Percentiles rank a stretch among this genome's conserved stretches.
These are phyloP conservation scores for Micropterix aruncella DNA, from an alignment of 2,888 invertebrate genomes.

Conservation along the genomic window DNA sequence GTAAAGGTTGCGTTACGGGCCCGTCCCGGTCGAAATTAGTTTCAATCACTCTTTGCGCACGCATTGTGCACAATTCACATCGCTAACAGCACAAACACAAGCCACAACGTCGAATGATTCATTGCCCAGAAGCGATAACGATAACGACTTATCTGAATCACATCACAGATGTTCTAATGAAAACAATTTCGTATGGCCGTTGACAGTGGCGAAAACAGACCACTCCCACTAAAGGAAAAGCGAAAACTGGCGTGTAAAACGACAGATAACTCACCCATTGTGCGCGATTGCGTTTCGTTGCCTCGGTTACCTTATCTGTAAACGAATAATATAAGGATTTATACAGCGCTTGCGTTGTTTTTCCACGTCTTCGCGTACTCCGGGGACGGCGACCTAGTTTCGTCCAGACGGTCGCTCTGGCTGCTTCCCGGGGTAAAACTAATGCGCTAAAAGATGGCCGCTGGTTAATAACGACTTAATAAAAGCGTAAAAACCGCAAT, in stretches of 20 bases:
- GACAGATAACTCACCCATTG: neutral
- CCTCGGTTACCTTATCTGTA: neutral
- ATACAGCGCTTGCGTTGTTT: neutral
- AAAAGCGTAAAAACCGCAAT: no score
- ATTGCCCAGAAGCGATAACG: no score
- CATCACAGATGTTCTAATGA: neutral
- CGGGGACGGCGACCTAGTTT: no score
- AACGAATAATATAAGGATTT: neutral
- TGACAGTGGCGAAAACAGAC: constrained; percentile 4
- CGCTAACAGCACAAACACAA: neutral
- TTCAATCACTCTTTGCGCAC: constrained; percentile 15
- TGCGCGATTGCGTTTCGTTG: neutral
- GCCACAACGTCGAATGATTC: no score
- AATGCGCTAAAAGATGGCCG: no score
- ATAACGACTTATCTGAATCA: neutral
- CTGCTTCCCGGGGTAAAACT: no score
- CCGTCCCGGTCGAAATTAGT: constrained; percentile 28
- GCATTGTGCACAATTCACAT: constrained; percentile 4
- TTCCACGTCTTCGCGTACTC: no score
- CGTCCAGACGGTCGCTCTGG: no score
- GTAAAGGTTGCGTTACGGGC: constrained; percentile 18
- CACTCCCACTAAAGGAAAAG: neutral
- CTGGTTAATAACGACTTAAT: no score
- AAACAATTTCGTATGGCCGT: neutral
- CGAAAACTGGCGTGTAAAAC: no score